Base-by-base conservation (phyloP, 2,797 vertebrate genomes). In the Dermochelys coriacea region DNA sequence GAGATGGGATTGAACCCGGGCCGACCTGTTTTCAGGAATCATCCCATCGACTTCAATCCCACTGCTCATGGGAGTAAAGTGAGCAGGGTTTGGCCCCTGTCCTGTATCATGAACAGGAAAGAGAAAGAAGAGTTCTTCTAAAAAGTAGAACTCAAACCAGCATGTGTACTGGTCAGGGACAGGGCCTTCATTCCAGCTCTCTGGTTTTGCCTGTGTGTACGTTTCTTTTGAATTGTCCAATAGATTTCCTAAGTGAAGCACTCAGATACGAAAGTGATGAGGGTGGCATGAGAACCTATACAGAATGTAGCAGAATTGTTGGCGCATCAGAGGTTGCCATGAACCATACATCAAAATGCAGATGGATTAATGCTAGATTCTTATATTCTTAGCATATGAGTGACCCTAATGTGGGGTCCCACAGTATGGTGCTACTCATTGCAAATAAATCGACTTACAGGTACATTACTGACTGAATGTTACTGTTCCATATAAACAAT, bases 11-110 rank as follows among this genome's bases (percentile, higher is more conserved):
- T 64, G 15, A 74, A 64, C 25, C 80, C 80, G 1, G 2, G 71
- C 47, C 95, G 52, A 89, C 57, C 80, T 85, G 2, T 49, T 92
- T 93, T 88, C 82, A 80, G 27, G 6, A 19, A 54, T 85, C 81
- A 8, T 85, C 80, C 71, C 93, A 84, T 74, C 77, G 64, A 2
- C 0, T 74, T 85, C 47, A 21, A 16, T 84, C 27, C 27, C 78
- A 5, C 41, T 94, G 45, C 19, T 87, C 19, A 4, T 64, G 75
- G 51, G 47, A 86, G 2, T 64, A 18, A 75, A 45, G 25, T 47
- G 45, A 16, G 14, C 23, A 7, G 74, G 68, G 12, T 75, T 68
- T 68, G n/a, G 19, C 19, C n/a, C n/a, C n/a, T 37, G 52, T 57
- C 85, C 88, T 78, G 5, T 83, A n/a, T 83, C n/a, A 71, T n/a